These are phyloP conservation scores for Drosophila parabipectinata DNA, from an alignment of 1,140 invertebrate genomes.

Conservation along the genomic window DNA sequence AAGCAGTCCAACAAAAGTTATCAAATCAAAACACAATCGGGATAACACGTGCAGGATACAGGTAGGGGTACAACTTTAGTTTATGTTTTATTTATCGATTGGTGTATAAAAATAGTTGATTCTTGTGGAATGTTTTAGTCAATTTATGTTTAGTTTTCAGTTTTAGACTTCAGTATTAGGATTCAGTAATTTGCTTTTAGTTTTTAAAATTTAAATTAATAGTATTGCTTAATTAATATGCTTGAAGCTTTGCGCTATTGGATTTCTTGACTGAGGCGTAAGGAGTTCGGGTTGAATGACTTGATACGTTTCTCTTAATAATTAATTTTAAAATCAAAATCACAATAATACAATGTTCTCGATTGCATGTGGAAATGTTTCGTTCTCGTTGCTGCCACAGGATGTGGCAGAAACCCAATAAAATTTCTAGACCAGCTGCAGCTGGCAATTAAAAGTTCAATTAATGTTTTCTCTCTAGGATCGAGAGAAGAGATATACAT, in stretches of 20 bases:
- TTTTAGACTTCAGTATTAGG: slow-evolving; percentile 1
- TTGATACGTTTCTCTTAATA: slow-evolving; percentile 20
- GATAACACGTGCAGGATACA: slow-evolving; percentile 57
- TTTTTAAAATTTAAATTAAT: slow-evolving; percentile 28
- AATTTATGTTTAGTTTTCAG: slow-evolving; percentile 19
- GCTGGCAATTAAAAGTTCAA: background rate
- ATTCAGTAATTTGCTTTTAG: slow-evolving; percentile 10
- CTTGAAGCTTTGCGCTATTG: slow-evolving; percentile 23
- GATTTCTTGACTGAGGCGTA: slow-evolving; percentile 15
- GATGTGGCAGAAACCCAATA: background rate
- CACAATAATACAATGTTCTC: slow-evolving; percentile 27
- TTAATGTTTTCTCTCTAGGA: background rate
- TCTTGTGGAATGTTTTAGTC: slow-evolving; percentile 3
- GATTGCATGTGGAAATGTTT: slow-evolving; percentile 18
- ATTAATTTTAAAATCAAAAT: slow-evolving; percentile 35
- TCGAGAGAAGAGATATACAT: background rate
- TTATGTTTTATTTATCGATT: slow-evolving; percentile 51
- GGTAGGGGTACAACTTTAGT: slow-evolving; percentile 10
- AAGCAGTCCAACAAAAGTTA: slow-evolving; percentile 46
- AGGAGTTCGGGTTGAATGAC: slow-evolving; percentile 33
- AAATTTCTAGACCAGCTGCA: background rate
- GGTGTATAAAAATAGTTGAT: slow-evolving; percentile 4
- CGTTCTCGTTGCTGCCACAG: background rate
- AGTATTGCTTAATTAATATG: slow-evolving; percentile 61
- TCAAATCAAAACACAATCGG: slow-evolving; percentile 32